Evolutionary conservation across 2,888 invertebrate species (phyloP).

Genomic region (Eledona agricola): DNA sequence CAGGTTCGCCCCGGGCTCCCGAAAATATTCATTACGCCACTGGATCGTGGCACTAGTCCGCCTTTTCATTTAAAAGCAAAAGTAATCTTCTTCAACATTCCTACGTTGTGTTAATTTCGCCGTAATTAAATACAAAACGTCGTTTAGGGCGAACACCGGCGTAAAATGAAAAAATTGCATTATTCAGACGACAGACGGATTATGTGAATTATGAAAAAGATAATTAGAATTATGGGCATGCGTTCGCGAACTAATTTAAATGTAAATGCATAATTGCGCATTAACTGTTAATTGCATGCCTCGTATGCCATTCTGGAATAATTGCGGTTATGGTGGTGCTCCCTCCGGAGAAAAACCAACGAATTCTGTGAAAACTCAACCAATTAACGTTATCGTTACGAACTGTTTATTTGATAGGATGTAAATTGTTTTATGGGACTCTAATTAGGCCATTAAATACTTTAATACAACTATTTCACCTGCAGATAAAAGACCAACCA

Average conservation of each 20-base stretch:
- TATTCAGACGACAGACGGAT: conserved; percentile 16
- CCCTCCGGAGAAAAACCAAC: conserved; percentile 1
- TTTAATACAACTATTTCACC: too few species aligned
- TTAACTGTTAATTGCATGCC: conserved; percentile 7
- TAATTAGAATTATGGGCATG: conserved; percentile 17
- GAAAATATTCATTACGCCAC: conserved; percentile 35
- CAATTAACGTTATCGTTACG: too few species aligned
- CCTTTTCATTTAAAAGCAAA: conserved; percentile 46
- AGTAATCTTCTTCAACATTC: conserved; percentile 49
- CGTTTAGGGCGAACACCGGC: conserved; percentile 45
- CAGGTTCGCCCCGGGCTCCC: conserved; percentile 35
- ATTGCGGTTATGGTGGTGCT: conserved; percentile 4
- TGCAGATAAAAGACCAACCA: too few species aligned
- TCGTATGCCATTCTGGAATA: conserved; percentile 1
- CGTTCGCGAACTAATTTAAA: conserved; percentile 17
- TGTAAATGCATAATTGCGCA: conserved; percentile 7
- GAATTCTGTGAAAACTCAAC: not conserved
- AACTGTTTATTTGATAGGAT: too few species aligned
- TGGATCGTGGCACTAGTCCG: conserved; percentile 23
- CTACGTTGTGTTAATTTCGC: conserved; percentile 49
- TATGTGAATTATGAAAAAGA: conserved; percentile 14
- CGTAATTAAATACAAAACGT: conserved; percentile 50
- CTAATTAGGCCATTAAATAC: too few species aligned
- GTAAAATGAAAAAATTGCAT: conserved; percentile 40
- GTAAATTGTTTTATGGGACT: too few species aligned